phyloP scores from a whole-genome alignment of 2,113 vertebrate species.

The Phrynocephalus versicolor region DNA sequence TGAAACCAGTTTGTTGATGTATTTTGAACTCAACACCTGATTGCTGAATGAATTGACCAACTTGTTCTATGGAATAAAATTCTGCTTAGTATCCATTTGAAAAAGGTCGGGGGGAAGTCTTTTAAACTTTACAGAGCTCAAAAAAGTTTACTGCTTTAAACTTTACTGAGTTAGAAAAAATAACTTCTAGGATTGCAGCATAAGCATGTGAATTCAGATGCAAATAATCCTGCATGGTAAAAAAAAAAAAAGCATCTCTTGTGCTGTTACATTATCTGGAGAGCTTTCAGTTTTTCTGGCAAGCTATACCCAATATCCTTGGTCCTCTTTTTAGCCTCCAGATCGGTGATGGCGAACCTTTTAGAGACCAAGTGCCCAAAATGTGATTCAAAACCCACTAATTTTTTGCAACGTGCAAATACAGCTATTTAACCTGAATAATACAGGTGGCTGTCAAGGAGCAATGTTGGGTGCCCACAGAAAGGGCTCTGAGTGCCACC shows the following conservation, averaged over 20 bases:
- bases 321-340: not conserved
- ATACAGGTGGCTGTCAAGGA: too few relatives aligned
- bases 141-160: not conserved
- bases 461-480: too few relatives aligned
- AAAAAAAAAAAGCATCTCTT: not conserved
- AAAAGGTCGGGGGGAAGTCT: conserved; percentile 21
- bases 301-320: not conserved
- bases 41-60: too few relatives aligned
- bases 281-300: not conserved
- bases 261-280: not conserved
- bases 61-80: not conserved
- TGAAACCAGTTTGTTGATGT: not conserved
- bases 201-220: not conserved
- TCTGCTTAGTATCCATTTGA: conserved; percentile 19
- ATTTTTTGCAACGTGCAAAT: too few relatives aligned
- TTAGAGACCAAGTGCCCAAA: too few relatives aligned
- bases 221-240: not conserved
- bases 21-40: not conserved
- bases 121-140: not conserved
- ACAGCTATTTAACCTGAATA: too few relatives aligned
- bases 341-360: too few relatives aligned
- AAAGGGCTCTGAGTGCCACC: too few relatives aligned
- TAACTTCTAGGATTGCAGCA: not conserved
- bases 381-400: too few relatives aligned
- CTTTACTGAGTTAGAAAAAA: not conserved